phyloP scores from a whole-genome alignment of 2,888 invertebrate species.

The Thereva unica region DNA sequence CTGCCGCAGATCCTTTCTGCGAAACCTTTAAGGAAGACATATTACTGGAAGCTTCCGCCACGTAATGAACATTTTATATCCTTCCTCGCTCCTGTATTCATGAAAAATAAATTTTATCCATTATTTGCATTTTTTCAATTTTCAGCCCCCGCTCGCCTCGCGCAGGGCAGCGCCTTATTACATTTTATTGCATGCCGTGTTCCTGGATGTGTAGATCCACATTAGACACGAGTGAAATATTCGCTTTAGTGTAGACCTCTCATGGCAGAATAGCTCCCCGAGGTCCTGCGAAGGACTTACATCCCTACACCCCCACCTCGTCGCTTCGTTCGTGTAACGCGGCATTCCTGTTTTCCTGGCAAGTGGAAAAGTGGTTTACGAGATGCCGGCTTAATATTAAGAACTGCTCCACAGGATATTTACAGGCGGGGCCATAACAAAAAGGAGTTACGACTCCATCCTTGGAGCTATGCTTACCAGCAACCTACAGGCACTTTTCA shows the following conservation, averaged over 20 bases:
- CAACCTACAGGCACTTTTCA: too few species aligned
- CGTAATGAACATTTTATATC: constrained; percentile 14
- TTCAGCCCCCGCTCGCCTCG: neutral
- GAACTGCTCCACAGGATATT: too few species aligned
- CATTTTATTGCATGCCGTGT: constrained; percentile 7
- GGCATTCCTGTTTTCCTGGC: too few species aligned
- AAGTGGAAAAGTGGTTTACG: too few species aligned
- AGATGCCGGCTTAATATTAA: too few species aligned
- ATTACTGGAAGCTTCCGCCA: constrained; percentile 6
- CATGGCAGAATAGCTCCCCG: neutral
- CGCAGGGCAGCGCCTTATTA: neutral
- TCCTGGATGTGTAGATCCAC: neutral
- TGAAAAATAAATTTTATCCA: constrained; percentile 11
- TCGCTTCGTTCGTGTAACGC: too few species aligned
- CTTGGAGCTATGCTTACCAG: too few species aligned
- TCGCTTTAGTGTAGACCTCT: neutral
- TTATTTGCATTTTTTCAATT: constrained; percentile 1
- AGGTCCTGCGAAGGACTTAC: too few species aligned
- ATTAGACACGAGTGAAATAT: neutral
- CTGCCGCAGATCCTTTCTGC: neutral
- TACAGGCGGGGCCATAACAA: too few species aligned
- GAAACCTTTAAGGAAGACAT: neutral
- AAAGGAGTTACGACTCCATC: too few species aligned
- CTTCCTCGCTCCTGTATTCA: constrained; percentile 17
- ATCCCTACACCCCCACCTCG: too few species aligned